Conservation (phyloP, 2,113 vertebrate species). For the Chelonoidis abingdonii region DNA sequence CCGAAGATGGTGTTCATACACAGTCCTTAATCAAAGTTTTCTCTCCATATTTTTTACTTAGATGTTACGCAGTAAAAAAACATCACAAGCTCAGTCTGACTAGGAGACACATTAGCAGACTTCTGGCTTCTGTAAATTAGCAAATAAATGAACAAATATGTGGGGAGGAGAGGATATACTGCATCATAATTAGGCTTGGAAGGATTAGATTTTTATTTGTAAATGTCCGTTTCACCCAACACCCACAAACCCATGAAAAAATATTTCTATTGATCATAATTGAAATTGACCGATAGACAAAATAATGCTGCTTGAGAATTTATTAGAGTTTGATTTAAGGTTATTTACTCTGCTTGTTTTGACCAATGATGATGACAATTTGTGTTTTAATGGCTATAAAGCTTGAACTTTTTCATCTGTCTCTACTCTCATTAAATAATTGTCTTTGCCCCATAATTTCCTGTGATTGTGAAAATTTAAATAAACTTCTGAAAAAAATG, state of each 20-base stretch:
- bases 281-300: neutral
- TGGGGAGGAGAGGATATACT: neutral
- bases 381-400: neutral
- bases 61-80: neutral
- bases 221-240: neutral
- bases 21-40: neutral
- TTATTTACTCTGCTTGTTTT: neutral
- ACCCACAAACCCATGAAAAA: neutral
- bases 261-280: neutral
- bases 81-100: neutral
- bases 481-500: neutral
- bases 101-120: neutral
- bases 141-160: neutral
- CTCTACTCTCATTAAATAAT: neutral
- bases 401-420: neutral
- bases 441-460: neutral
- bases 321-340: neutral
- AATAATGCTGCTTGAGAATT: neutral
- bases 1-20: neutral
- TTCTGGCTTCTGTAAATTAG: neutral
- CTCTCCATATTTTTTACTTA: neutral
- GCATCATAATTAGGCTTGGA: neutral
- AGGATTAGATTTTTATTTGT: neutral
- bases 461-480: neutral
- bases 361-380: neutral